Evolutionary conservation across 2,888 invertebrate genomes (phyloP).

Genomic region (Anthophora plumipes): DNA sequence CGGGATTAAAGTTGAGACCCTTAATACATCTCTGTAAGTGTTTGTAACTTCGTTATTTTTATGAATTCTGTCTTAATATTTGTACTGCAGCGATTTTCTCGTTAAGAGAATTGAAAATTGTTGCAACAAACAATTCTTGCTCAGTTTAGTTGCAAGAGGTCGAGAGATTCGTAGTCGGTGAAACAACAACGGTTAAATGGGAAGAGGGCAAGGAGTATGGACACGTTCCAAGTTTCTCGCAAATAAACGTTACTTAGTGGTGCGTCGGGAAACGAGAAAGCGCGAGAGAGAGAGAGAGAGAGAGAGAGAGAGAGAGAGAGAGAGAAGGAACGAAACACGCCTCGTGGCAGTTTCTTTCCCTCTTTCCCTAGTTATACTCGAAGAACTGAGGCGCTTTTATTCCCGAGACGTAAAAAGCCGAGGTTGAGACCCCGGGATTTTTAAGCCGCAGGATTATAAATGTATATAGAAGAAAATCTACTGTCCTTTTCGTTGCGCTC

Average conservation of each 20-base stretch:
- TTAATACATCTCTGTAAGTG: too few relatives aligned
- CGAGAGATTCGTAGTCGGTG: conserved; percentile 7
- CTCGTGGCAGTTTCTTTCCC: conserved; percentile 37
- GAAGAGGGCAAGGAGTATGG: conserved; percentile 33
- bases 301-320: too few relatives aligned
- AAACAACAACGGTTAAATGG: conserved; percentile 30
- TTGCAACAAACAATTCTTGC: too few relatives aligned
- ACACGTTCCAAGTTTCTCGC: conserved; percentile 57
- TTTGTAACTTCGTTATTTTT: too few relatives aligned
- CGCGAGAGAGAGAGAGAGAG: not conserved
- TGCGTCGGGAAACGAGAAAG: conserved; percentile 22
- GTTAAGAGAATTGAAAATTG: too few relatives aligned
- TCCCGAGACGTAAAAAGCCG: conserved; percentile 33
- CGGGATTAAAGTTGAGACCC: too few relatives aligned
- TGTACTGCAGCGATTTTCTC: too few relatives aligned
- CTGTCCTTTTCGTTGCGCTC: not conserved
- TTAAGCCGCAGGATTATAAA: conserved; percentile 50
- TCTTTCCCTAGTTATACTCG: conserved; percentile 12
- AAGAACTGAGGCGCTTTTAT: conserved; percentile 38
- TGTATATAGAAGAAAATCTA: conserved; percentile 36
- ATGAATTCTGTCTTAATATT: too few relatives aligned
- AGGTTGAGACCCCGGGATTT: conserved; percentile 29
- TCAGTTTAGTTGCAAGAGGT: not conserved
- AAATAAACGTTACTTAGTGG: conserved; percentile 51
- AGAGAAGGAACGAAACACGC: not conserved